Base-by-base conservation (phyloP, 2,888 invertebrate species). In the Leptogaster cylindrica region DNA sequence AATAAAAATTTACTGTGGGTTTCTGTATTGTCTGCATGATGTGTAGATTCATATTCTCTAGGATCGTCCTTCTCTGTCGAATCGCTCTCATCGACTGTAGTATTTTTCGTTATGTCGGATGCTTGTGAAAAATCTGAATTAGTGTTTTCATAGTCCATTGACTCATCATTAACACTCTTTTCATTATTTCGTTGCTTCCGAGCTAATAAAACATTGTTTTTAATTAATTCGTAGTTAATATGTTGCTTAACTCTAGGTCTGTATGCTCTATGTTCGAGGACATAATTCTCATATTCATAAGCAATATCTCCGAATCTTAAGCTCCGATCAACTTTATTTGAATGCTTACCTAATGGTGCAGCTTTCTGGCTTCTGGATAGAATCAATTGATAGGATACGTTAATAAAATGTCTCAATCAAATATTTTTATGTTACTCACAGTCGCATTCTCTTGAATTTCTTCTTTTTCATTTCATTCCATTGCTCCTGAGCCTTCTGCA, bases 391-490 rank as follows among this genome's bases (percentile, higher is more conserved):
- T 4, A 8, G 0, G 12, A n/a, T n/a, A n/a, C n/a, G n/a, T n/a
- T n/a, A n/a, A n/a, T n/a, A n/a, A n/a, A n/a, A n/a, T n/a, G n/a
- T n/a, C n/a, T 0, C n/a, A 48, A 48, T 7, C 27, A 27, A 50
- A 50, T 51, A 31, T 16, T 10, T n/a, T n/a, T 23, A 46, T 7
- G 14, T 10, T 52, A 52, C 52, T 52, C n/a, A 52, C 52, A 27
- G 10, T 4, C n/a, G n/a, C n/a, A n/a, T n/a, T n/a, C n/a, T n/a
- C n/a, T n/a, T n/a, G n/a, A n/a, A n/a, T n/a, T 8, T 52, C 18
- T 52, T 51, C 27, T 51, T 52, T n/a, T 73, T 70, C 6, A 78
- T 75, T 61, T 76, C 74, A 20, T 74, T 72, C 73, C 72, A 73
- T 61, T 71, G 70, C 28, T 76, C 75, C 2, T 72, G 70, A 27